Base-by-base conservation (phyloP, 1,140 invertebrate genomes). In the Hestina assimilis region DNA sequence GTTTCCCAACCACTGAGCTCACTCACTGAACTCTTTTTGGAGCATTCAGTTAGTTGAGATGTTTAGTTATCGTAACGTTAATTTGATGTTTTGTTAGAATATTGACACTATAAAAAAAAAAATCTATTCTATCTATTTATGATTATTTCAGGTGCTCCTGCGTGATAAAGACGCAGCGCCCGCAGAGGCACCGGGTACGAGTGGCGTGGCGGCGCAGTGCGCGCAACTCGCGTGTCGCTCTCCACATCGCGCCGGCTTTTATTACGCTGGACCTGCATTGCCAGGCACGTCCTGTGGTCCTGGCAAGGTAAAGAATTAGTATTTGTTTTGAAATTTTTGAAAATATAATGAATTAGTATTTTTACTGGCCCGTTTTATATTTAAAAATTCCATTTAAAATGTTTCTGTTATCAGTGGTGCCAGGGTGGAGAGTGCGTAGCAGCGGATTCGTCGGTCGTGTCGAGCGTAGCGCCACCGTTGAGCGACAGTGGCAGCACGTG, bases 251-350 rank as follows among this genome's bases (percentile, higher is more conserved):
- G 91, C 91, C 60, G 94, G 94, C 12, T 93, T 91, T 79, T 95
- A 94, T 78, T 92, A 92, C 67, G 92, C 94, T 1, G 95, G 94
- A 1, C 95, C 94, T 1, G 94, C 94, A 4, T 75, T 96, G 5
- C 94, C 95, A 47, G 95, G 95, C 8, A 95, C 94, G 1, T 69
- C 89, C n/a, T 96, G 95, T 69, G 93, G 92, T 1, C 58, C 71
- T 5, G 86, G 87, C 20, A 92, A 89, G 79, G 94, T 94, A 77
- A 4, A 8, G 9, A 45, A 8, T n/a, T n/a, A n/a, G n/a, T n/a
- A n/a, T n/a, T n/a, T n/a, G n/a, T n/a, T n/a, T n/a, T n/a, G n/a
- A n/a, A n/a, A n/a, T 4, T 7, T 6, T 11, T 5, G 2, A 12
- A 26, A 15, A 4, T 50, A 7, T 15, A 5, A 24, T 11, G n/a